Evolutionary conservation across 2,888 invertebrate species (phyloP), one percentile per base, ranked within the genome.

Genomic region (Steinernema carpocapsae): DNA sequence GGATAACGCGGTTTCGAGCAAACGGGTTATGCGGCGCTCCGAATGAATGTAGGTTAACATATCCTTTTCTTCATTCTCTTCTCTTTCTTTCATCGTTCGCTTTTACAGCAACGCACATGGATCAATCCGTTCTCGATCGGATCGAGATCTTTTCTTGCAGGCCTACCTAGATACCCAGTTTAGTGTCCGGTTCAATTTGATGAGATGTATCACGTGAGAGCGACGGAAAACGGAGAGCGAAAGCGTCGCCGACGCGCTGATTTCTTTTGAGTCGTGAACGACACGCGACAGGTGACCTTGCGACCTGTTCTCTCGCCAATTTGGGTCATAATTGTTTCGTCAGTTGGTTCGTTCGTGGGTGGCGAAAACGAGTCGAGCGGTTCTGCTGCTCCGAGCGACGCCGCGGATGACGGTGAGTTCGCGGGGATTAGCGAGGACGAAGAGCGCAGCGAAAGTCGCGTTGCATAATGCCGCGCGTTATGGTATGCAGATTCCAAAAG

Each of bases 201-300:
- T 56, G 56, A 32, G 64, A 12, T 32, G 64, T 32, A 26, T 64
- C 64, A 64, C 64, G 64, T 64, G 64, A 64, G 64, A 19, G 56
- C 56, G 22, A 7, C 56, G 56, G 6, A 32, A 64, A 64, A 64
- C 32, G 64, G 64, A 64, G 64, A 64, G 64, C 64, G 64, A 56
- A 56, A 56, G 64, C 64, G 32, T 26, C 32, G 56, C 24, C 64
- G 64, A 12, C 56, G 51, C 51, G 51, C n/a, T 19, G 51, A 24
- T 64, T 64, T 32, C 32, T 64, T 32, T 64, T 48, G 19, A n/a
- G 64, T 26, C 37, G 37, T 37, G 37, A 37, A 37, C 64, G 64
- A 64, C 64, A 64, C 64, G 64, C 64, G 64, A 64, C 64, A 64
- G 64, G 64, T 64, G 64, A 64, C 64, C 64, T 64, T 64, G 64